A percentile compares a stretch with the other conserved stretches of the same genome.
Evolutionary conservation across 2,888 invertebrate species (phyloP).

Genomic region (Copidosoma aretas): DNA sequence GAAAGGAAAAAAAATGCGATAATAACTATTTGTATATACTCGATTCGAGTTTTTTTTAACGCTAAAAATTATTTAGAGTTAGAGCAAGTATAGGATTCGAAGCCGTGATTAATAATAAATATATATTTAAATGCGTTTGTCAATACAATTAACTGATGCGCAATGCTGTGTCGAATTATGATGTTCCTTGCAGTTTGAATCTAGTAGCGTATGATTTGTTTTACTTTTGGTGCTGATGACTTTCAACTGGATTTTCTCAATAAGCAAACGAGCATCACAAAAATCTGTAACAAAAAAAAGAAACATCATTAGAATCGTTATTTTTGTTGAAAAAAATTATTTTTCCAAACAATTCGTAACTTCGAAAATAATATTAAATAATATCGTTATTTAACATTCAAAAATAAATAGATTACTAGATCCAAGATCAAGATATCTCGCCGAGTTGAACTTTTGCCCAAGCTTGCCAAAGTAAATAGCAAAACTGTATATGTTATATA

Average conservation of each 20-base stretch:
- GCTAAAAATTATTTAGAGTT: conserved; percentile 21
- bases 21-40: too few relatives aligned
- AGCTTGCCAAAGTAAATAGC: too few relatives aligned
- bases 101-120: conserved; percentile 25
- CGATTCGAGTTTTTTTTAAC: conserved; percentile 29
- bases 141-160: conserved; percentile 25
- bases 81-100: conserved; percentile 26
- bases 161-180: conserved; percentile 8
- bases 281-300: conserved; percentile 28
- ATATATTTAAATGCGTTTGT: conserved; percentile 34
- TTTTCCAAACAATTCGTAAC: too few relatives aligned
- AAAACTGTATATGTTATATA: too few relatives aligned
- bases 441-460: too few relatives aligned
- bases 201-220: too few relatives aligned
- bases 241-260: conserved; percentile 16
- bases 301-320: too few relatives aligned
- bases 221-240: conserved; percentile 1
- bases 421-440: too few relatives aligned
- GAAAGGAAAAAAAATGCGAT: conserved; percentile 30
- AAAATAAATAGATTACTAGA: too few relatives aligned
- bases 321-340: too few relatives aligned
- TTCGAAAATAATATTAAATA: too few relatives aligned
- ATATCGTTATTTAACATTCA: too few relatives aligned
- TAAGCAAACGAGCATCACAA: conserved; percentile 11
- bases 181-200: conserved; percentile 25